Evolutionary conservation across 2,797 vertebrate species (phyloP), one percentile per base, ranked within the genome.

Genomic region (Urophycis tenuis): DNA sequence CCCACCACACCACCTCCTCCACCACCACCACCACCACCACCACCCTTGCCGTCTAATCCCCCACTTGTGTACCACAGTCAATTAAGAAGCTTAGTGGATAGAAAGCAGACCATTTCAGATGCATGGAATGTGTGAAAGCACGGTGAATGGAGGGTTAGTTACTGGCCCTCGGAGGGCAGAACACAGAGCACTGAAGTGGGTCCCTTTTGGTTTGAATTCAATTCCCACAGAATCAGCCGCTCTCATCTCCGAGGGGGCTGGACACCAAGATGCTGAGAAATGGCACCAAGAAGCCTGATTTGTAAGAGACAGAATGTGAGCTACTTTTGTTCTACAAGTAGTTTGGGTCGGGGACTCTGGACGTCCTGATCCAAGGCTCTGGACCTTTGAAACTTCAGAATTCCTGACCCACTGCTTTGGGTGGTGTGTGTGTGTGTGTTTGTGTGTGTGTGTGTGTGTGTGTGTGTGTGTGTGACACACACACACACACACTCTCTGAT

Each of bases 51-150:
- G 79, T 75, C 77, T 87, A 87, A 90, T 87, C 85, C 85, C 75
- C 29, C 32, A n/a, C 77, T 53, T 82, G 79, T 79, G 86, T 80
- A 87, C 82, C 87, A 64, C 69, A n/a, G 84, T 86, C 89, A 90
- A 90, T 90, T 88, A 89, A 85, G 83, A 81, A 83, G 85, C 85
- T 91, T 84, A 87, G 79, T 10, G 82, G 79, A 87, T 82, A 76
- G 87, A 86, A 88, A 88, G 85, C 41, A 36, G 84, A 85, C 82
- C 81, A 67, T 85, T 87, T 89, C 79, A 72, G 80, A 82, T 76
- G 81, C 82, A 77, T 49, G 84, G 83, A 89, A 87, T 86, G 82
- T 83, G 88, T 89, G 86, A 83, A 84, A 86, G 80, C 70, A 81
- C 45, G 7, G 10, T 84, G 84, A 88, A 89, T 85, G 83, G 80